phyloP scores from a whole-genome alignment of 2,888 invertebrate genomes.

The Macrosoma leucophasiata region DNA sequence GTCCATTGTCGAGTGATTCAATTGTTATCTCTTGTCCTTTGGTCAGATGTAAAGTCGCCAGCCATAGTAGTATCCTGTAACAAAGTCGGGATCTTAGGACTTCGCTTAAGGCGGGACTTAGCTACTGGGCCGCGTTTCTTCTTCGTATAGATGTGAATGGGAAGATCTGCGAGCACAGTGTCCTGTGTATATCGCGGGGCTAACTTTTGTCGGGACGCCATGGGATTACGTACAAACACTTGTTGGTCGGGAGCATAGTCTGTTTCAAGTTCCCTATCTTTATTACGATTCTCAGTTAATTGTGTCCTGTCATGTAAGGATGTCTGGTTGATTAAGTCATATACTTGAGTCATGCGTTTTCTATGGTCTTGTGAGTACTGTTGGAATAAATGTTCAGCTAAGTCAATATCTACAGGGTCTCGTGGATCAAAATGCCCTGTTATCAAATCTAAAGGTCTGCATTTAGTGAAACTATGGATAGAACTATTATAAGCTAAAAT shows the following conservation, averaged over 20 bases:
- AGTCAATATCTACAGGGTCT: conserved; percentile 14
- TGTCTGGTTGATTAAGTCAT: conserved; percentile 15
- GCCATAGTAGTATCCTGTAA: conserved; percentile 4
- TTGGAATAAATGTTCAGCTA: too few relatives aligned
- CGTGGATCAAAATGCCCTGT: conserved; percentile 24
- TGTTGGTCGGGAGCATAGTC: too few relatives aligned
- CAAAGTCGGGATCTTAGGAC: conserved; percentile 5
- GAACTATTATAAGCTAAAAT: conserved; percentile 26
- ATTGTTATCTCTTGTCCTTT: conserved; percentile 2
- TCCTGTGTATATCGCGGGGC: conserved; percentile 1
- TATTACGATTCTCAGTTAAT: too few relatives aligned
- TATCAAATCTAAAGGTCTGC: conserved; percentile 27
- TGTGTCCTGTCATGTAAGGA: conserved; percentile 7
- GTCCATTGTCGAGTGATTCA: conserved; percentile 3
- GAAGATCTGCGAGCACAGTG: conserved; percentile 6
- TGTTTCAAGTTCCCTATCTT: too few relatives aligned
- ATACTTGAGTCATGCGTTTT: conserved; percentile 15
- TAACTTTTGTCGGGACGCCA: neutral
- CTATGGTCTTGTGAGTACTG: conserved; percentile 15
- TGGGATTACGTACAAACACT: too few relatives aligned
- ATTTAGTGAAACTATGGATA: conserved; percentile 25
- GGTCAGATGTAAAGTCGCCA: conserved; percentile 1
- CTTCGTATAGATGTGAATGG: conserved; percentile 12
- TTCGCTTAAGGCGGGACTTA: conserved; percentile 7
- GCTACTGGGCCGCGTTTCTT: conserved; percentile 11